A percentile compares a stretch with the other conserved stretches of the same genome.
These are phyloP conservation scores for Orthonyx spaldingii DNA, from an alignment of 2,113 vertebrate genomes.

Conservation along the genomic window DNA sequence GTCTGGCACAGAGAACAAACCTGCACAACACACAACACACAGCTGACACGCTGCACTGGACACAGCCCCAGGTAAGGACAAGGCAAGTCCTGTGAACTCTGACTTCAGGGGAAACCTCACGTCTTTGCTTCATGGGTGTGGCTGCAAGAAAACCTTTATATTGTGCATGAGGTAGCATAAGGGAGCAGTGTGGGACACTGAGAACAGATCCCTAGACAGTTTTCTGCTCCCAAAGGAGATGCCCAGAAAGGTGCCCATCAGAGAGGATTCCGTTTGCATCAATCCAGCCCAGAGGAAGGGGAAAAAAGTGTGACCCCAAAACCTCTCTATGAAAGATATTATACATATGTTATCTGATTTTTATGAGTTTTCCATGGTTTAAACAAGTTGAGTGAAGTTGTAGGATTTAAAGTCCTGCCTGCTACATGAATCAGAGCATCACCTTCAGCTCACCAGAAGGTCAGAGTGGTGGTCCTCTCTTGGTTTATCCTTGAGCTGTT, in stretches of 20 bases:
- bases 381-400: not conserved
- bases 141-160: not conserved
- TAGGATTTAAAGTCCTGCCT: not conserved
- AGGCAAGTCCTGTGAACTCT: not conserved
- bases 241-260: not conserved
- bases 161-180: accelerated
- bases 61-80: accelerated
- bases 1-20: not conserved
- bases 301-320: not conserved
- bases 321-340: not conserved
- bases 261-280: not conserved
- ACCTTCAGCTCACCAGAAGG: not conserved
- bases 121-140: not conserved
- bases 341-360: not conserved
- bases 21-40: accelerated
- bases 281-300: not conserved
- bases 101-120: not conserved
- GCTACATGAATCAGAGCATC: not conserved
- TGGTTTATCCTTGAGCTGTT: not conserved
- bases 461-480: not conserved
- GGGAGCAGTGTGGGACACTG: not conserved
- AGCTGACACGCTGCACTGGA: accelerated
- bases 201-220: not conserved
- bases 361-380: not conserved
- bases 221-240: not conserved